These are phyloP conservation scores for Rhincodon typus DNA, from an alignment of 2,797 vertebrate species.

Conservation along the genomic window DNA sequence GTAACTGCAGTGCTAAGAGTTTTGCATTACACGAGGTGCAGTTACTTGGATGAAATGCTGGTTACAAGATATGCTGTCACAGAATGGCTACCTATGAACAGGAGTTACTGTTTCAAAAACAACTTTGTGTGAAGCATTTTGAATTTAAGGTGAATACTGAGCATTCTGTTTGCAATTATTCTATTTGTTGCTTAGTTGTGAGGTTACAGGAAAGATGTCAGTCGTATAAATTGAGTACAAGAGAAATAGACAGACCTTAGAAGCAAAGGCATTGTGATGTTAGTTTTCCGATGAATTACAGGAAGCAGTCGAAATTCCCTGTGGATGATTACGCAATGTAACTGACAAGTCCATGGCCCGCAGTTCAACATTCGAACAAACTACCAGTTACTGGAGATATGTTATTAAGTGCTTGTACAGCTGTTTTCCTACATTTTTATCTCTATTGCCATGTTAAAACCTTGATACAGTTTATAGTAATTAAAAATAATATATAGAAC, in stretches of 20 bases:
- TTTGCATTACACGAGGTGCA: background rate
- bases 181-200: background rate
- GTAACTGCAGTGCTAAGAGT: background rate
- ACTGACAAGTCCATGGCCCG: background rate
- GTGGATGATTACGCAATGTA: background rate
- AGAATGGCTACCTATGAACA: background rate
- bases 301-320: background rate
- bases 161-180: background rate
- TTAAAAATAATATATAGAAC: background rate
- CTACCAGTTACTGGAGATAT: background rate
- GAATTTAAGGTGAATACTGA: background rate
- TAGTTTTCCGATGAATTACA: background rate
- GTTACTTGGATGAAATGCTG: background rate
- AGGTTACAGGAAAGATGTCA: background rate
- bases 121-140: too few relatives aligned
- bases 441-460: background rate
- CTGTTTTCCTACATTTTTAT: background rate
- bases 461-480: background rate
- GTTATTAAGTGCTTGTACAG: background rate
- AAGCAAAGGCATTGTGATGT: background rate
- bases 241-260: background rate
- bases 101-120: background rate
- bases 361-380: background rate
- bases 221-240: background rate
- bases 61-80: background rate